Conservation (phyloP, 2,888 invertebrate genomes). For the Eristalis tenax region DNA sequence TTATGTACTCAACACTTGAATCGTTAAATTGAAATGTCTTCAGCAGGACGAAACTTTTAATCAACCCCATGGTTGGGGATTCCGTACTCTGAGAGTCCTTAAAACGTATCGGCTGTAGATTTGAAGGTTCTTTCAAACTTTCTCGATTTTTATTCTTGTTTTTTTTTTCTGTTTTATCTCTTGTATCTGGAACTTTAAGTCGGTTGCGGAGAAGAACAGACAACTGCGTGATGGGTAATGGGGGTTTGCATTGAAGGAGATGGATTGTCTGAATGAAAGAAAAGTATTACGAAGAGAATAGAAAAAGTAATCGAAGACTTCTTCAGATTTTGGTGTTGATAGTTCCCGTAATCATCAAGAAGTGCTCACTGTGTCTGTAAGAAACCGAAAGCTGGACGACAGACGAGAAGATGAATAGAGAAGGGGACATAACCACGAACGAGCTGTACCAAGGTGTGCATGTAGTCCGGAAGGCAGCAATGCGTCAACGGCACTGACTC, state of each 20-base stretch:
- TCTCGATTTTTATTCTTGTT: neutral
- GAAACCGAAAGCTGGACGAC: no score
- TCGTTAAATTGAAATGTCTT: slow-evolving; percentile 45
- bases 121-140: neutral
- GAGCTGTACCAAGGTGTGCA: no score
- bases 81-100: neutral
- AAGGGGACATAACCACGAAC: no score
- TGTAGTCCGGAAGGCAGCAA: no score
- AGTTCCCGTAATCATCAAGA: no score
- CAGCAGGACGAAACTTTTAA: slow-evolving; percentile 25
- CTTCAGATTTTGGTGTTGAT: no score
- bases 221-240: neutral
- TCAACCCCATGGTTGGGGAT: slow-evolving; percentile 8
- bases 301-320: no score
- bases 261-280: neutral
- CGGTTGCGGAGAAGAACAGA: neutral
- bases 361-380: no score
- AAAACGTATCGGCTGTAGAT: neutral
- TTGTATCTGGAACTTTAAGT: neutral
- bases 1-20: slow-evolving; percentile 29
- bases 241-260: neutral
- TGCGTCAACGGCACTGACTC: no score
- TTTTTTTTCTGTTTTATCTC: neutral
- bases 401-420: no score
- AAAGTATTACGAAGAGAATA: no score